These are phyloP conservation scores for Philaenus spumarius DNA, from an alignment of 1,140 invertebrate genomes.

Conservation along the genomic window DNA sequence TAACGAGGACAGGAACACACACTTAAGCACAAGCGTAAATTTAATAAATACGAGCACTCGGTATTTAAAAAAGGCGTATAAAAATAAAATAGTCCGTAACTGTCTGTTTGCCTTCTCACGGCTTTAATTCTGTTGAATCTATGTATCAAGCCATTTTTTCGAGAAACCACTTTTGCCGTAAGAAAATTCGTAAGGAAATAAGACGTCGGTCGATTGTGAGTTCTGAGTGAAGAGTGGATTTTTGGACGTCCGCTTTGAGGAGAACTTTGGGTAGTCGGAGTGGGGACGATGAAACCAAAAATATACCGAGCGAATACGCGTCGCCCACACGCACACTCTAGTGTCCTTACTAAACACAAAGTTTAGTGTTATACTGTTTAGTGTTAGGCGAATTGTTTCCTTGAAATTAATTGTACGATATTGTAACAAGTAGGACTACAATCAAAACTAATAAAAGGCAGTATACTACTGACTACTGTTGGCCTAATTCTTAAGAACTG, in stretches of 20 bases:
- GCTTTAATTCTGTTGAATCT: constrained; percentile 15
- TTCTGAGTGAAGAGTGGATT: constrained; percentile 50
- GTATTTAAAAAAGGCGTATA: no score
- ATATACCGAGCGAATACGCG: constrained; percentile 6
- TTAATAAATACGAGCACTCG: not conserved
- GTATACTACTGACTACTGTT: no score
- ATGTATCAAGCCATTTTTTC: constrained; percentile 11
- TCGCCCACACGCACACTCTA: constrained; percentile 1
- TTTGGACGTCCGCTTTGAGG: not conserved
- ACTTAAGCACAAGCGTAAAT: constrained; percentile 6
- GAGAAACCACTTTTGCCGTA: constrained; percentile 17
- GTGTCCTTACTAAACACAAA: no score
- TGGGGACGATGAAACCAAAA: constrained; percentile 9
- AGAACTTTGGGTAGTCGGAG: not conserved
- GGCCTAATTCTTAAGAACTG: no score
- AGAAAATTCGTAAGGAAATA: constrained; percentile 42
- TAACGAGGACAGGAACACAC: not conserved
- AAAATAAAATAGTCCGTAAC: constrained; percentile 1
- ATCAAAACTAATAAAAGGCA: no score
- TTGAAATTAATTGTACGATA: no score
- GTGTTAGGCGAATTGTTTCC: no score
- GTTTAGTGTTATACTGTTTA: no score
- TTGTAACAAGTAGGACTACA: no score
- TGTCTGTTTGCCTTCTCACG: constrained; percentile 17
- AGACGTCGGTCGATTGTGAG: constrained; percentile 84